Conservation (phyloP, 2,797 vertebrate genomes). For the Prionace glauca region DNA sequence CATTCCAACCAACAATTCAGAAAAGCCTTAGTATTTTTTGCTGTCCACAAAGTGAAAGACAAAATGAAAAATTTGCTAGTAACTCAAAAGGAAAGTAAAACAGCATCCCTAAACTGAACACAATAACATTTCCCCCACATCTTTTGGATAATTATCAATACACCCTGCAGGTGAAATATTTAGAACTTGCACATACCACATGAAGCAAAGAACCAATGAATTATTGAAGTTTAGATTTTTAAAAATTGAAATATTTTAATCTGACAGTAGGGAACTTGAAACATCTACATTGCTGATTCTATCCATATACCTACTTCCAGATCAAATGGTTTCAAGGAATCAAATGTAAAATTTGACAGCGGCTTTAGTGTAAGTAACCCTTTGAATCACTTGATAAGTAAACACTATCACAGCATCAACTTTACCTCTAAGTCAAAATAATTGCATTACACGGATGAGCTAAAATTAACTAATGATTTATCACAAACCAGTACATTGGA, state of each 20-base stretch:
- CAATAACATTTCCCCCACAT: background rate
- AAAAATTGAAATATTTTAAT: slow-evolving; percentile 20
- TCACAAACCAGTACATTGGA: slow-evolving; percentile 14
- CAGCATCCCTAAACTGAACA: background rate
- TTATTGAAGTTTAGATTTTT: background rate
- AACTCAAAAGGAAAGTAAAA: background rate
- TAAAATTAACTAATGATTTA: background rate
- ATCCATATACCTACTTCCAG: background rate
- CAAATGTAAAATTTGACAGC: background rate
- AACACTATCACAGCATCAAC: slow-evolving; percentile 19
- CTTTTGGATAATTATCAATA: background rate
- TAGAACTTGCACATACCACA: background rate
- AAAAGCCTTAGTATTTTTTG: background rate
- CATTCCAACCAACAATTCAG: background rate
- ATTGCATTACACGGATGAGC: background rate
- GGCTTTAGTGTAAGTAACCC: background rate
- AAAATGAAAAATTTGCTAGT: background rate
- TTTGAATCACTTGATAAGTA: slow-evolving; percentile 6
- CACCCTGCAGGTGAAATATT: slow-evolving; percentile 1
- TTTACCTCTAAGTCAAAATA: background rate
- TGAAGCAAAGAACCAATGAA: slow-evolving; percentile 23
- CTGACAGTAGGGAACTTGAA: background rate
- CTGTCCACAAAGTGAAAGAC: background rate
- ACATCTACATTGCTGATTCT: background rate
- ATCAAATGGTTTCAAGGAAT: slow-evolving; percentile 9